Evolutionary conservation across 2,113 vertebrate species (phyloP).

Genomic region (Pteropus alecto): DNA sequence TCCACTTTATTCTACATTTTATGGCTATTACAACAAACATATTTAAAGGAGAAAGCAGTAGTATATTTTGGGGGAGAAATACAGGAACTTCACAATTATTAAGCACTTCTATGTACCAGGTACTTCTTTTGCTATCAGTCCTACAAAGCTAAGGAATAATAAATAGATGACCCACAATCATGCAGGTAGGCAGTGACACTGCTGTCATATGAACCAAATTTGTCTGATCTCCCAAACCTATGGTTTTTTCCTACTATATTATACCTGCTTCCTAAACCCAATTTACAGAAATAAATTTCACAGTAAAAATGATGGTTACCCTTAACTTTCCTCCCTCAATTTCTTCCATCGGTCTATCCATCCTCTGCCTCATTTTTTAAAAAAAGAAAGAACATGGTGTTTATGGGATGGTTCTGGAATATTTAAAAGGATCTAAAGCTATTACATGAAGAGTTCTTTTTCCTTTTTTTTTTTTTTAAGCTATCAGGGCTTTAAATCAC

Average conservation of each 20-base stretch:
- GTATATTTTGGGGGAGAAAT: background rate
- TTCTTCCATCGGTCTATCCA: background rate
- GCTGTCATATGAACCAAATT: background rate
- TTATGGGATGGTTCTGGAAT: background rate
- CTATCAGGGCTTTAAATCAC: background rate
- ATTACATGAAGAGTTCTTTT: background rate
- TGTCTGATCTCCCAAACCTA: background rate
- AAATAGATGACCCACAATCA: background rate
- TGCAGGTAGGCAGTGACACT: background rate
- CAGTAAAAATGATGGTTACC: background rate
- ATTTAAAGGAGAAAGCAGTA: background rate
- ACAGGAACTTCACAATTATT: background rate
- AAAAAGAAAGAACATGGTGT: background rate
- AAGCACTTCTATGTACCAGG: background rate
- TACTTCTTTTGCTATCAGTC: background rate
- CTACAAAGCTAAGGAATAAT: background rate
- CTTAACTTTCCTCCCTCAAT: background rate
- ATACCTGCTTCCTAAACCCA: background rate
- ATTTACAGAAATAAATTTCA: constrained; percentile 32
- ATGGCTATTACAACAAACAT: background rate
- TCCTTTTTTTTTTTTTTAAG: background rate
- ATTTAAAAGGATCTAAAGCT: background rate
- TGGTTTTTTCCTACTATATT: background rate
- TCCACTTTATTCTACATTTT: background rate
- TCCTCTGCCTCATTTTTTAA: background rate